phyloP scores from a whole-genome alignment of 2,888 invertebrate genomes.

The Pandemis heparana region DNA sequence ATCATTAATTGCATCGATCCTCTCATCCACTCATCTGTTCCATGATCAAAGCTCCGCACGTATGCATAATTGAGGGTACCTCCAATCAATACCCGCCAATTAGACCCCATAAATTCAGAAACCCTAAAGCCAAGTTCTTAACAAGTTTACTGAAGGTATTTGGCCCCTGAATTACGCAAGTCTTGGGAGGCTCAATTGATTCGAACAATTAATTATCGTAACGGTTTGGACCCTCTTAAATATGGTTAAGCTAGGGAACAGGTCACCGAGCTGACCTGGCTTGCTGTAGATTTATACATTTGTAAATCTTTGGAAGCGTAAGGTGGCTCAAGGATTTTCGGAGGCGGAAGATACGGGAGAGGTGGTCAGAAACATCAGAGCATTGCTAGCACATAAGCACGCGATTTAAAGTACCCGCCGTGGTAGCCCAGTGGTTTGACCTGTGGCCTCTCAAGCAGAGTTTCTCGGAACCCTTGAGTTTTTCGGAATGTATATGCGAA shows the following conservation, averaged over 20 bases:
- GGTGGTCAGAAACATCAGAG: no score
- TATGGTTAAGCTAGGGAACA: slow-evolving; percentile 32
- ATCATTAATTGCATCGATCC: no score
- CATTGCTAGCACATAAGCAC: no score
- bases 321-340: background rate
- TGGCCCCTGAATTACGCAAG: slow-evolving; percentile 32
- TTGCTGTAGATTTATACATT: slow-evolving; percentile 4
- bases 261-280: slow-evolving; percentile 25
- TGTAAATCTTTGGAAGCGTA: background rate
- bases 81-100: slow-evolving; percentile 29
- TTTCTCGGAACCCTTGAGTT: no score
- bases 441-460: no score
- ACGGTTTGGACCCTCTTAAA: slow-evolving; percentile 32
- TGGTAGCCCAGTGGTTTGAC: no score
- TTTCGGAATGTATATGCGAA: no score
- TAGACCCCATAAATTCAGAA: slow-evolving; percentile 31
- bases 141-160: slow-evolving; percentile 37
- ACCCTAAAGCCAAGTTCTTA: slow-evolving; percentile 35
- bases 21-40: no score
- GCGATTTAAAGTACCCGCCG: no score
- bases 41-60: background rate
- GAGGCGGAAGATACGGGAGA: no score
- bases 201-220: slow-evolving; percentile 39
- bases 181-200: slow-evolving; percentile 36
- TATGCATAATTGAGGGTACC: slow-evolving; percentile 4